phyloP scores from a whole-genome alignment of 2,888 invertebrate species.

The Macroteleia sp. region DNA sequence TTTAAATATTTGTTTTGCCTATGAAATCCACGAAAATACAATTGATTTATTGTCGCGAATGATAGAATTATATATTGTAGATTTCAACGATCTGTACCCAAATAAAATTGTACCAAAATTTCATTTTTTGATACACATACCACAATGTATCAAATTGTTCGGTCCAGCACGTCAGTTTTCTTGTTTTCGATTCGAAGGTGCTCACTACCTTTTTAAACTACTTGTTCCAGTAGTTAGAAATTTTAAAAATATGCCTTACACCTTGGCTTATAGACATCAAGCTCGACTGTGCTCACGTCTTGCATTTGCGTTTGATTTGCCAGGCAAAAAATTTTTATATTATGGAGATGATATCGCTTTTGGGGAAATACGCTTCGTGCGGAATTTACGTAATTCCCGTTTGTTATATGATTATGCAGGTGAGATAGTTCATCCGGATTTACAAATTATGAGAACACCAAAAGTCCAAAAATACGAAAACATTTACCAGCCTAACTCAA shows the following conservation, averaged over 20 bases:
- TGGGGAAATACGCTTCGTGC: constrained; percentile 23
- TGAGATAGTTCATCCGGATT: no score
- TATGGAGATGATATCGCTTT: constrained; percentile 37
- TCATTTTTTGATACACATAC: constrained; percentile 36
- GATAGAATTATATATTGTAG: constrained; percentile 17
- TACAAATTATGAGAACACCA: no score
- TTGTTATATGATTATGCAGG: no score
- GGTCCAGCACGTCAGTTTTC: constrained; percentile 47
- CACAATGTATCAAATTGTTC: constrained; percentile 39
- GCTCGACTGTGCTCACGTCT: background rate
- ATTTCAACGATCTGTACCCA: constrained; percentile 9
- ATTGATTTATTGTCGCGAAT: background rate
- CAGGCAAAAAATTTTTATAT: constrained; percentile 48
- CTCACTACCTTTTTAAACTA: constrained; percentile 48
- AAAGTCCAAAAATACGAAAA: no score
- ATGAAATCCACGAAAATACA: constrained; percentile 6
- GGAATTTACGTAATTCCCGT: background rate
- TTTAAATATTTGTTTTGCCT: constrained; percentile 5
- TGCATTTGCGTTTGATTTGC: no score
- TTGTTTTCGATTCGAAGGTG: constrained; percentile 61
- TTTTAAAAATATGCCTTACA: constrained; percentile 56
- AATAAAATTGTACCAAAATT: constrained; percentile 18
- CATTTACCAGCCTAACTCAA: no score
- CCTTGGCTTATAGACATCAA: constrained; percentile 45
- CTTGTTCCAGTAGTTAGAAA: constrained; percentile 56